Percentiles rank a stretch among this genome's conserved stretches.
These are phyloP conservation scores for Centropristis striata DNA, from an alignment of 2,113 vertebrate species.

Conservation along the genomic window DNA sequence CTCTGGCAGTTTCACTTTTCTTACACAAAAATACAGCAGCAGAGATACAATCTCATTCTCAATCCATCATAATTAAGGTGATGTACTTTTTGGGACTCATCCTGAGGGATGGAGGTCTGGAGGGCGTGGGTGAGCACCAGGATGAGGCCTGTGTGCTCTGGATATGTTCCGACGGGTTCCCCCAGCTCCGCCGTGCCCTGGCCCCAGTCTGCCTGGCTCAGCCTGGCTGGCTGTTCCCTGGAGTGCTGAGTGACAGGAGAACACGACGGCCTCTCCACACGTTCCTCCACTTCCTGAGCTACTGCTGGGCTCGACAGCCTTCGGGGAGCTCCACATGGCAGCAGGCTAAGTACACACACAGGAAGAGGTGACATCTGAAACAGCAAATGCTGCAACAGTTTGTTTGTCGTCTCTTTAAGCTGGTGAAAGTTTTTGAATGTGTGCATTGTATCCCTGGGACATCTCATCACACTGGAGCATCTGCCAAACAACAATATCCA, in stretches of 20 bases:
- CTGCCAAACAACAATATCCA: conserved; percentile 5
- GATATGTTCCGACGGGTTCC: conserved; percentile 38
- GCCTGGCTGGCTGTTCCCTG: conserved; percentile 47
- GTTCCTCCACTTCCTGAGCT: conserved; percentile 70
- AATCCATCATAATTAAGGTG: conserved; percentile 43
- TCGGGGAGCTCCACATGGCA: conserved; percentile 71
- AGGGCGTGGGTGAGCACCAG: neutral
- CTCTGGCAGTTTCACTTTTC: conserved; percentile 28
- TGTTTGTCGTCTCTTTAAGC: conserved; percentile 55
- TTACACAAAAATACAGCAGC: conserved; percentile 24
- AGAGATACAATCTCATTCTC: conserved; percentile 33
- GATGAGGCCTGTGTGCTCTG: conserved; percentile 22
- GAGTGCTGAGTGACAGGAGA: conserved; percentile 74
- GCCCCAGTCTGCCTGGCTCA: conserved; percentile 35
- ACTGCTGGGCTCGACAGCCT: conserved; percentile 60
- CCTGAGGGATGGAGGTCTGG: neutral
- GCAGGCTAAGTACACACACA: conserved; percentile 73
- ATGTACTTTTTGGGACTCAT: conserved; percentile 29
- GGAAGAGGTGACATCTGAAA: conserved; percentile 79
- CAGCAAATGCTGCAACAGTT: conserved; percentile 65
- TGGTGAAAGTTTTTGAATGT: conserved; percentile 36
- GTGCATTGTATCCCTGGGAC: neutral
- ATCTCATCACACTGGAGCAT: neutral
- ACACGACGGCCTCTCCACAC: conserved; percentile 54
- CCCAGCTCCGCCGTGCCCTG: conserved; percentile 26